Evolutionary conservation across 2,797 vertebrate species (phyloP), one percentile per base, ranked within the genome.

Genomic region (Acridotheres tristis): DNA sequence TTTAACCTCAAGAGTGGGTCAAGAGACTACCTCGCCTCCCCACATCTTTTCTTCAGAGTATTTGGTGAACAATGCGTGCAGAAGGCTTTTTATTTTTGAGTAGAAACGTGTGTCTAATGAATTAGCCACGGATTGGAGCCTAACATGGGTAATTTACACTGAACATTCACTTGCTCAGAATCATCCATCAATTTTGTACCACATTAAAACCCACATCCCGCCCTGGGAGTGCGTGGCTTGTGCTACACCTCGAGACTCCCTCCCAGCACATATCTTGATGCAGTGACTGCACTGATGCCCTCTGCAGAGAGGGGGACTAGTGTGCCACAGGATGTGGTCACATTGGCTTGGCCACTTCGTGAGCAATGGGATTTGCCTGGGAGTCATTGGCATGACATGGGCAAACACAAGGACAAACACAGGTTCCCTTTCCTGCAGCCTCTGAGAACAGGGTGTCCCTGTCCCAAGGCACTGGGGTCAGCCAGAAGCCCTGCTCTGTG

Each of bases 31-130:
- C 78, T 88, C 8, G 20, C 84, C 54, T 88, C 90, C 88, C 85
- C 83, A 81, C 87, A 78, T 69, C 87, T 88, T 88, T 71, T 77
- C 73, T 90, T 85, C 58, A 59, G 79, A 55, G 78, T 62, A 20
- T 87, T 83, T 72, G 61, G 72, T 58, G 86, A 91, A 91, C 94
- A 91, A 93, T 84, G 90, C n/a, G 0, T 5, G 59, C 63, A 73
- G 89, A 85, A 88, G 78, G 65, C 65, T 79, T 89, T 96, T 94
- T 94, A 93, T 95, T 94, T 96, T 95, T 95, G 85, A 90, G 96
- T 92, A 91, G 94, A 85, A 78, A 55, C 0, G 84, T 91, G 96
- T 91, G 90, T 86, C 95, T 94, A 95, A 94, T 95, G 95, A 96
- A 96, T 96, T 91, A 94, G 89, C 81, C 85, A 93, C 7, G 74